These are phyloP conservation scores for Scortum barcoo DNA, from an alignment of 2,113 vertebrate genomes.

Conservation along the genomic window DNA sequence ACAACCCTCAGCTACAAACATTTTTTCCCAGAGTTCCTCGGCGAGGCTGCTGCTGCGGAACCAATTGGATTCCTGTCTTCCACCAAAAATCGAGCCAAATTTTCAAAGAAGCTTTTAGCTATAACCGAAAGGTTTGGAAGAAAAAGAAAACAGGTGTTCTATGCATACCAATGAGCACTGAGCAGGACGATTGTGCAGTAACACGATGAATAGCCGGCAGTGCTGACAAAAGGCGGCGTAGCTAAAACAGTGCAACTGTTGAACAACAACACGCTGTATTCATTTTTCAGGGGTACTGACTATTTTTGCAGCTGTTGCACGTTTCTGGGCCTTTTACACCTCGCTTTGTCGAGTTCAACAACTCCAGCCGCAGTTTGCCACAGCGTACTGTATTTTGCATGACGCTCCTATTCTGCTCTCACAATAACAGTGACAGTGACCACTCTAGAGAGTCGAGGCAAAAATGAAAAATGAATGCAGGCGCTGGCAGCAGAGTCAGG, in stretches of 20 bases:
- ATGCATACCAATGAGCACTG: constrained; percentile 51
- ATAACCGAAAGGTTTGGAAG: constrained; percentile 38
- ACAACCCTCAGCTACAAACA: constrained; percentile 47
- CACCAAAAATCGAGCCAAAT: constrained; percentile 47
- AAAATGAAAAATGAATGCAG: constrained; percentile 53
- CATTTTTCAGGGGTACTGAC: background rate
- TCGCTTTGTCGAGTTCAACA: constrained; percentile 24
- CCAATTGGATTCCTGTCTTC: constrained; percentile 51
- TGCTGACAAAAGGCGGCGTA: constrained; percentile 9
- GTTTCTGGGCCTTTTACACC: constrained; percentile 17
- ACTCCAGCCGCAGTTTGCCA: constrained; percentile 16
- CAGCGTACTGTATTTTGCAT: background rate
- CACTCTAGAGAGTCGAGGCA: constrained; percentile 9
- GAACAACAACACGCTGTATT: constrained; percentile 1
- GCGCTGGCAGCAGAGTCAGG: constrained; percentile 22
- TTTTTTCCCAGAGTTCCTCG: constrained; percentile 45
- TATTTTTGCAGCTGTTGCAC: constrained; percentile 41
- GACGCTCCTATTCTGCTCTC: constrained; percentile 35
- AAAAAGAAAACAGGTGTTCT: constrained; percentile 30
- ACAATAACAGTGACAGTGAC: constrained; percentile 30
- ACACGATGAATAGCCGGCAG: constrained; percentile 17
- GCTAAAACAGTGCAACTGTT: constrained; percentile 6
- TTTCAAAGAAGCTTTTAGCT: constrained; percentile 56
- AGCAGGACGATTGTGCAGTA: constrained; percentile 33
- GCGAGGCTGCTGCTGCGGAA: constrained; percentile 44